Conservation (phyloP, 2,888 invertebrate genomes). For the Sabatieria punctata region DNA sequence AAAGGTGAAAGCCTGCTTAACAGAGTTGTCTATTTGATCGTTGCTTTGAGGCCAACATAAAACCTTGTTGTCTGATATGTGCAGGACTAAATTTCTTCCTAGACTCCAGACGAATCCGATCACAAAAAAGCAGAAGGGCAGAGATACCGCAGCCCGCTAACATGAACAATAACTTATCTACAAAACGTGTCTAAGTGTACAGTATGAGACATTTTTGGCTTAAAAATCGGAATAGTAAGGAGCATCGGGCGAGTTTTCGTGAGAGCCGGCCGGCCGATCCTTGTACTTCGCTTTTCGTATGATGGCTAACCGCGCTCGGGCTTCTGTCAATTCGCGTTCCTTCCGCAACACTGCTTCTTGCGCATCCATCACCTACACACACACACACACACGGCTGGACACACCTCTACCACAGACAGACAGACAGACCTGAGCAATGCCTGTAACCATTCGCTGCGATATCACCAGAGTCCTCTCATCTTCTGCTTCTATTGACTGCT, state of each 20-base stretch:
- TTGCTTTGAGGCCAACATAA: too few species aligned
- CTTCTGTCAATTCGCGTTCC: conserved; percentile 80
- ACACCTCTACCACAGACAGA: background rate
- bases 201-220: too few species aligned
- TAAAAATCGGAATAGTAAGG: conserved; percentile 11
- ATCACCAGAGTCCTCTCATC: conserved; percentile 78
- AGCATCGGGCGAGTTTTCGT: conserved; percentile 11
- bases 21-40: too few species aligned
- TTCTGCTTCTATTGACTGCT: conserved; percentile 73
- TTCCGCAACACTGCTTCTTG: conserved; percentile 60
- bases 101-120: too few species aligned
- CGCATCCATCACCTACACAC: conserved; percentile 29
- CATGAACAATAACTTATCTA: too few species aligned
- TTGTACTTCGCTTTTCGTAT: conserved; percentile 81
- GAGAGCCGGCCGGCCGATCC: conserved; percentile 18
- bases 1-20: too few species aligned
- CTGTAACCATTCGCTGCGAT: conserved; percentile 81
- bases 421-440: conserved; percentile 60
- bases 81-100: too few species aligned
- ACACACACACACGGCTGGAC: background rate
- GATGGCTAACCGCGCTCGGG: conserved; percentile 67
- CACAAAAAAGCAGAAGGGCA: too few species aligned
- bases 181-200: too few species aligned
- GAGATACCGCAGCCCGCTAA: too few species aligned
- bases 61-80: too few species aligned